Evolutionary conservation across 2,888 invertebrate species (phyloP), one percentile per base, ranked within the genome.

Genomic region (Agrotis ipsilon): DNA sequence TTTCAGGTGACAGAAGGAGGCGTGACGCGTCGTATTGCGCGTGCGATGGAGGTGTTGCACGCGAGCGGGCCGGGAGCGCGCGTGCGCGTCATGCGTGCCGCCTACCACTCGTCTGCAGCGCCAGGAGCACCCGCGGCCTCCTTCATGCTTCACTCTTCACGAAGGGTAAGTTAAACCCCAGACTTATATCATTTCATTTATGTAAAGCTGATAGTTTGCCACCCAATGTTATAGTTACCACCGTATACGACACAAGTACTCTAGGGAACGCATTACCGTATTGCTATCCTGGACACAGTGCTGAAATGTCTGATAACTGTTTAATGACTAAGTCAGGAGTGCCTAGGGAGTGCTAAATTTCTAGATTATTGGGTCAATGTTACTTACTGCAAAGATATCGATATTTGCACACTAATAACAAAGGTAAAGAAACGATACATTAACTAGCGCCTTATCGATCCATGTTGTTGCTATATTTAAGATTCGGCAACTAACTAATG

Each of bases 11-110:
- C 93, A 51, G 94, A 94, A 82, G 96, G 94, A 19, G 96, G 96
- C 11, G 94, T 96, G 81, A 96, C 96, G 76, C 93, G 96, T 69
- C 96, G 96, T 45, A 95, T 96, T 51, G 95, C 96, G 62, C 94
- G 96, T 2, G 96, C 96, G 0, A 96, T 98, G 95, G 98, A 98
- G 92, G 97, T 98, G 85, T 96, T 97, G 81, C 97, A 97, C 88
- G 97, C 97, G 65, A 97, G 97, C 89, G 97, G 97, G 75, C 97
- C 97, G 57, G 97, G 97, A 11, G 97, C 97, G 60, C 97, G 97
- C 45, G 95, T 98, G 88, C 97, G 98, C 86, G 97, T 98, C 78
- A 97, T 98, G 95, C 97, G 97, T 83, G 97, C 98, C 57, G 91
- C 97, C 0, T 96, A 94, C 86, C 96, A 96, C 87, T 92, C 95